These are phyloP conservation scores for Drosophila suzukii DNA, from an alignment of 1,140 invertebrate species.

Conservation along the genomic window DNA sequence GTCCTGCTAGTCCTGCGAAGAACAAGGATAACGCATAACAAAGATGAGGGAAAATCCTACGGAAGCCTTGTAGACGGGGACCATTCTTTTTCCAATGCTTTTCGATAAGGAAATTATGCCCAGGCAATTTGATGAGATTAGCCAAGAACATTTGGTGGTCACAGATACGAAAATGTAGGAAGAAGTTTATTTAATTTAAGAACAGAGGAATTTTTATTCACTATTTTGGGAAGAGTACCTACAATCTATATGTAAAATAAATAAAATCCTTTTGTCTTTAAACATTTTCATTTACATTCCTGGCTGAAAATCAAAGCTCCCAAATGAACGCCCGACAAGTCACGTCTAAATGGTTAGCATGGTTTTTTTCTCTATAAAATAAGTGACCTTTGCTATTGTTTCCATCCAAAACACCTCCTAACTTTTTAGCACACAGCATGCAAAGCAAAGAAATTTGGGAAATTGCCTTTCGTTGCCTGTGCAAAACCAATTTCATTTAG, in stretches of 20 bases:
- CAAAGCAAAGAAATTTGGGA: conserved; percentile 37
- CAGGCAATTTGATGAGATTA: conserved; percentile 68
- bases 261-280: not conserved
- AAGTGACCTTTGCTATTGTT: conserved; percentile 30
- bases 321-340: not conserved
- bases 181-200: not conserved
- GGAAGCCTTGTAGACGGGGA: conserved; percentile 1
- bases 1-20: conserved; percentile 14
- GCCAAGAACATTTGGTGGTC: conserved; percentile 13
- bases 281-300: not conserved
- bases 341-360: conserved; percentile 1
- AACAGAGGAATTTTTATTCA: too few relatives aligned
- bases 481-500: conserved; percentile 70
- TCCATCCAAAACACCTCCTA: conserved; percentile 10
- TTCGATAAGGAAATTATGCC: conserved; percentile 72
- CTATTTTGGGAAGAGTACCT: too few relatives aligned
- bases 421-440: conserved; percentile 16
- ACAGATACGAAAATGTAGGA: conserved; percentile 1
- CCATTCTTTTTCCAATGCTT: conserved; percentile 25
- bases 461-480: conserved; percentile 43
- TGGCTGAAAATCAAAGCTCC: conserved; percentile 1
- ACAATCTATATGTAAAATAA: too few relatives aligned
- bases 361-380: conserved; percentile 3
- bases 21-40: conserved; percentile 15
- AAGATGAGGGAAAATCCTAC: conserved; percentile 4